These are phyloP conservation scores for Cyphomyrus plagiostoma DNA, from an alignment of 2,113 vertebrate species.

Conservation along the genomic window DNA sequence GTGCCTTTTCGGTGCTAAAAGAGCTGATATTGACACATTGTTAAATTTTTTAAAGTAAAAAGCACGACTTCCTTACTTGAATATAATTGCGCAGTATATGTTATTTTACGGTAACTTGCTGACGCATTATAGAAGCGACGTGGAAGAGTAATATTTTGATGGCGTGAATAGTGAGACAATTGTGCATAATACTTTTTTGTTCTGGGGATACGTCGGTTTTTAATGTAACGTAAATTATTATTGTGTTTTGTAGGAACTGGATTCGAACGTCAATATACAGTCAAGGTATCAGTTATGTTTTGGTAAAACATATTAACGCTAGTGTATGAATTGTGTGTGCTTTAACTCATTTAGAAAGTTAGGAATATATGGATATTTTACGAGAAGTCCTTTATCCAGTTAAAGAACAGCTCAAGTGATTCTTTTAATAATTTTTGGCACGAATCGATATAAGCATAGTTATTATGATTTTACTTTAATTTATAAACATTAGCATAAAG, in stretches of 20 bases:
- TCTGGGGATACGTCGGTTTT: background rate
- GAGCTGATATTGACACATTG: background rate
- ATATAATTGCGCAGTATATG: background rate
- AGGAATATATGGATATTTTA: background rate
- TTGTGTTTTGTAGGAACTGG: background rate
- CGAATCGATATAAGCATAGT: background rate
- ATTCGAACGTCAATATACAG: background rate
- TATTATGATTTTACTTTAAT: background rate
- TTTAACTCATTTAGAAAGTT: background rate
- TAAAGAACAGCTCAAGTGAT: background rate
- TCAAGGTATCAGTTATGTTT: constrained; percentile 7
- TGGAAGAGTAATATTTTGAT: background rate
- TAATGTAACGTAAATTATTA: background rate
- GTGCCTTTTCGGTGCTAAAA: background rate
- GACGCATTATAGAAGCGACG: constrained; percentile 17
- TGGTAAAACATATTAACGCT: background rate
- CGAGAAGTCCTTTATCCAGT: background rate
- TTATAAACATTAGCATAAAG: background rate
- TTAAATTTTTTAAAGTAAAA: background rate
- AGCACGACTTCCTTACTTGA: background rate
- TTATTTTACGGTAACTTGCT: constrained; percentile 7
- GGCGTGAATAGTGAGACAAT: background rate
- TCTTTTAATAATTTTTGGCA: background rate
- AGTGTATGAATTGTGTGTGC: background rate
- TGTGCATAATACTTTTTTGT: background rate